phyloP scores from a whole-genome alignment of 2,113 vertebrate species.

The Dasypus novemcinctus region DNA sequence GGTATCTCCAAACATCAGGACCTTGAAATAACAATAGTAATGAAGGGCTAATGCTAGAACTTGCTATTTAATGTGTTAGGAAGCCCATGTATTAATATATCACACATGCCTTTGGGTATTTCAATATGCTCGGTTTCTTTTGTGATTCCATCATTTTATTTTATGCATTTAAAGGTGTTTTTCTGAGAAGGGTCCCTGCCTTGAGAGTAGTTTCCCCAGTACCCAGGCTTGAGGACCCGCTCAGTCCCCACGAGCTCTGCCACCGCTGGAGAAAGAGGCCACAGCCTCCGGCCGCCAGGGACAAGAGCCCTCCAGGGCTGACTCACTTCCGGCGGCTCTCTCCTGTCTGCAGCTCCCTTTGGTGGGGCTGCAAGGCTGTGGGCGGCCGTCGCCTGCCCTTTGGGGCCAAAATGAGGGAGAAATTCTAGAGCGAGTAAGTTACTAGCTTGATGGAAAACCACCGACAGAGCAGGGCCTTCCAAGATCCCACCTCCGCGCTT shows the following conservation, averaged over 20 bases:
- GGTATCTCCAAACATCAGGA: constrained; percentile 43
- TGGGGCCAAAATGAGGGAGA: constrained; percentile 32
- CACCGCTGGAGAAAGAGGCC: not conserved
- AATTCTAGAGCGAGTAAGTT: constrained; percentile 14
- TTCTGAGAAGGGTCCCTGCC: not conserved
- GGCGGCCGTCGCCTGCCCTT: not conserved
- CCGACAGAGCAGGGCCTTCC: not conserved
- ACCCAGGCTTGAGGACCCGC: not conserved
- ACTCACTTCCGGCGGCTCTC: not conserved
- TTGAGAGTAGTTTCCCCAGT: not conserved
- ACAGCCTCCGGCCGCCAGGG: not conserved
- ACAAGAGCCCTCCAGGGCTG: not conserved
- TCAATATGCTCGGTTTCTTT: not conserved
- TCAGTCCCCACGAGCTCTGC: not conserved
- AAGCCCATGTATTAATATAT: constrained; percentile 14
- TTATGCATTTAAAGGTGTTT: constrained; percentile 21
- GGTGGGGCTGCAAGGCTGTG: not conserved
- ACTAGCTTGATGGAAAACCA: constrained; percentile 38
- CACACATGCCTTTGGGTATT: constrained; percentile 4
- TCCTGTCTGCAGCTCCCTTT: not conserved
- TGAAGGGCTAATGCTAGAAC: not conserved
- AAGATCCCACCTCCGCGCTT: not conserved
- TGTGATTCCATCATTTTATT: constrained; percentile 13
- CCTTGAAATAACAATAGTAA: constrained; percentile 52
- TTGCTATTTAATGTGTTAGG: constrained; percentile 2